Conservation (phyloP, 2,888 invertebrate species). For the Ceratothoa steindachneri region DNA sequence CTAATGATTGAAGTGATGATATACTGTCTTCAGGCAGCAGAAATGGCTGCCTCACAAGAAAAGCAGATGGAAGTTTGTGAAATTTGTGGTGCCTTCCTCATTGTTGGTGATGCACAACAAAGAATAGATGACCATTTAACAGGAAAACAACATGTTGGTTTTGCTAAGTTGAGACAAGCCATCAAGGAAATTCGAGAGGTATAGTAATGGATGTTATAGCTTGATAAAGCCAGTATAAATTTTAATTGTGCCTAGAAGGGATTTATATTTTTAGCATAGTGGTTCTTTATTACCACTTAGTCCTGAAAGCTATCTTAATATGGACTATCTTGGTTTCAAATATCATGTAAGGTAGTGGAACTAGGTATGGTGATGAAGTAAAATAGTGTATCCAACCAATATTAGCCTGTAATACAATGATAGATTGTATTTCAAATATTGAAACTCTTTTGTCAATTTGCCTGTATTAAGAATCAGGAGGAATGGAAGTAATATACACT, state of each 20-base stretch:
- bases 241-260: constrained; percentile 22
- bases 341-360: no score
- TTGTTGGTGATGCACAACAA: constrained; percentile 96
- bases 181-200: constrained; percentile 59
- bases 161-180: constrained; percentile 62
- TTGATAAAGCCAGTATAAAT: neutral
- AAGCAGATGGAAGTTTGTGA: constrained; percentile 99
- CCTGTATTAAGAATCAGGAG: neutral
- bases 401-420: no score
- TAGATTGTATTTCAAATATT: neutral
- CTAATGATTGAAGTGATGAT: neutral
- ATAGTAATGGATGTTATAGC: neutral
- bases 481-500: no score
- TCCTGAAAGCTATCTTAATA: no score
- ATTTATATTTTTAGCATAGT: constrained; percentile 4
- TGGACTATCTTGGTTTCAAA: no score
- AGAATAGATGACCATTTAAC: constrained; percentile 95
- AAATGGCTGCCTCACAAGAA: constrained; percentile 80
- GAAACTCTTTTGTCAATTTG: neutral
- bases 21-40: constrained; percentile 64
- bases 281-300: no score
- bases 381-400: no score
- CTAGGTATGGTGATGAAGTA: no score
- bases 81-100: constrained; percentile 96
- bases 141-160: constrained; percentile 98